These are phyloP conservation scores for Daktulosphaira vitifoliae DNA, from an alignment of 1,140 invertebrate genomes.

Conservation along the genomic window DNA sequence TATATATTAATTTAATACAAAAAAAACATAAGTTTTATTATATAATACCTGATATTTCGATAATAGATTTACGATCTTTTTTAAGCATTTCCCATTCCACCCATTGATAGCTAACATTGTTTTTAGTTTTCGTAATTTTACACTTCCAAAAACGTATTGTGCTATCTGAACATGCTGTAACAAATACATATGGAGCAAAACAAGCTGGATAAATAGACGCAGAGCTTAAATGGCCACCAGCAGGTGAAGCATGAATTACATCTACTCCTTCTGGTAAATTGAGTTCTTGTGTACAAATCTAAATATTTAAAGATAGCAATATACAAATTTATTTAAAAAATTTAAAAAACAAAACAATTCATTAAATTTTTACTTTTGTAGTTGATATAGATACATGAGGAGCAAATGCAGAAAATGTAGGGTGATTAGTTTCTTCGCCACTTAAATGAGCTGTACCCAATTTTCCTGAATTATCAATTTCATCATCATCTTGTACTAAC, in stretches of 20 bases:
- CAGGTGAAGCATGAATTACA: slow-evolving; percentile 80
- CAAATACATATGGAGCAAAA: slow-evolving; percentile 89
- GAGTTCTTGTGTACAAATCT: slow-evolving; percentile 73
- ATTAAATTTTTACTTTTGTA: slow-evolving; percentile 48
- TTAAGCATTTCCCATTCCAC: slow-evolving; percentile 84
- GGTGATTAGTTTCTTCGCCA: slow-evolving; percentile 38
- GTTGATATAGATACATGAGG: slow-evolving; percentile 56
- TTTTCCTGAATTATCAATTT: slow-evolving; percentile 43
- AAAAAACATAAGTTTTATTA: not conserved
- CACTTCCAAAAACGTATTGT: slow-evolving; percentile 77
- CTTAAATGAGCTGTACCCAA: slow-evolving; percentile 36
- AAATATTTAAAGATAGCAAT: not conserved
- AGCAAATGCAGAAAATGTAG: slow-evolving; percentile 33
- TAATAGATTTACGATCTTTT: slow-evolving; percentile 69
- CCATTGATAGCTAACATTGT: slow-evolving; percentile 62
- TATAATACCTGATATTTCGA: slow-evolving; percentile 78
- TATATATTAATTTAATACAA: too few species aligned
- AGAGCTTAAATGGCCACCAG: slow-evolving; percentile 94
- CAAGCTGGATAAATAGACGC: slow-evolving; percentile 97
- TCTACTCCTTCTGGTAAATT: slow-evolving; percentile 82
- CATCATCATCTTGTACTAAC: slow-evolving; percentile 73
- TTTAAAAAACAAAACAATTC: not conserved
- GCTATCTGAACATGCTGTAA: slow-evolving; percentile 87
- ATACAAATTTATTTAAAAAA: slow-evolving; percentile 5
- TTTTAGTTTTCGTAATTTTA: slow-evolving; percentile 50